Evolutionary conservation across 2,797 vertebrate genomes (phyloP).

Genomic region (Sorex maritimensis): DNA sequence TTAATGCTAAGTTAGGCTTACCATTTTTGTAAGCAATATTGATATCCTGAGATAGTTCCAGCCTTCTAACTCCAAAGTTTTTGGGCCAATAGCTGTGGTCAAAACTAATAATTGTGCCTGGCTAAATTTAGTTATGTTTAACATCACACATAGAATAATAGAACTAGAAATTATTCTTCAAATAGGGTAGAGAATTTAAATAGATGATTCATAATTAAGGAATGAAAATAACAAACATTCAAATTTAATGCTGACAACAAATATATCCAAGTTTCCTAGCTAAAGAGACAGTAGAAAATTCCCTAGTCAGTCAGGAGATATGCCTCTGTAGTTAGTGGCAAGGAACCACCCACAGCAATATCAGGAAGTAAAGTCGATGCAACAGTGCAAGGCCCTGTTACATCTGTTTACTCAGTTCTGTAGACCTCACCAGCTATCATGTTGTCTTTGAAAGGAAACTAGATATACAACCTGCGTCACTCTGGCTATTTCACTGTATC

Average conservation of each 20-base stretch:
- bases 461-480: conserved; percentile 77
- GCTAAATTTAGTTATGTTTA: conserved; percentile 52
- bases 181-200: not conserved
- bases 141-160: conserved; percentile 43
- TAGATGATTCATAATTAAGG: conserved; percentile 66
- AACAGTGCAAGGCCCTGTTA: not conserved
- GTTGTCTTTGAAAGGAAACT: conserved; percentile 79
- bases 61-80: conserved; percentile 20
- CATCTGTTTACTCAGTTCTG: conserved; percentile 55
- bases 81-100: conserved; percentile 12
- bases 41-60: conserved; percentile 24
- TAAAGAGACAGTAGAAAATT: conserved; percentile 50
- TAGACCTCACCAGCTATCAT: conserved; percentile 18
- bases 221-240: conserved; percentile 53
- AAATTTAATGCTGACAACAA: conserved; percentile 33
- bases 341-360: conserved; percentile 9
- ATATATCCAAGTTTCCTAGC: not conserved
- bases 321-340: conserved; percentile 5
- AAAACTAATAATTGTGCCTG: conserved; percentile 17
- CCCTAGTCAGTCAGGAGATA: not conserved
- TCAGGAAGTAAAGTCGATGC: conserved; percentile 67
- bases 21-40: conserved; percentile 7
- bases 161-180: conserved; percentile 47
- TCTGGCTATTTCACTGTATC: conserved; percentile 63
- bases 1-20: conserved; percentile 51